Percentiles rank a stretch among this genome's conserved stretches.
Evolutionary conservation across 2,888 invertebrate species (phyloP).

Genomic region (Eristalis tenax): DNA sequence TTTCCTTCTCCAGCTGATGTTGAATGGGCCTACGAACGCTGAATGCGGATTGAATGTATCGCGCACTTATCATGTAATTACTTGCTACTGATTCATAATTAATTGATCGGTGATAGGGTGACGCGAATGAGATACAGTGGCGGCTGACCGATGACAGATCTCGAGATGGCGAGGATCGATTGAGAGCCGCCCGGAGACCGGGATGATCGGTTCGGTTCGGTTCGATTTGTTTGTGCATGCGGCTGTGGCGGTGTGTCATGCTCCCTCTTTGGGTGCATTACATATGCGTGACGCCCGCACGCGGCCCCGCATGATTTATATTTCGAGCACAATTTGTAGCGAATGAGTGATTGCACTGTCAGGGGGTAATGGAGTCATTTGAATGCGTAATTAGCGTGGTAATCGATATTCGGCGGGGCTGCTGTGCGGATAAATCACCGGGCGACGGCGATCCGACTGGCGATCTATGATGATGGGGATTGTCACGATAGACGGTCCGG

Average conservation of each 20-base stretch:
- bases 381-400: constrained; percentile 59
- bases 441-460: background rate
- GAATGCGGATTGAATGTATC: constrained; percentile 77
- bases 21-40: constrained; percentile 73
- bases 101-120: constrained; percentile 73
- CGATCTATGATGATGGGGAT: background rate
- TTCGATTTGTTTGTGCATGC: constrained; percentile 32
- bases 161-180: background rate
- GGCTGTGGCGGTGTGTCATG: constrained; percentile 50
- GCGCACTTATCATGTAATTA: constrained; percentile 78
- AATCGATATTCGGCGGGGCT: constrained; percentile 67
- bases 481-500: background rate
- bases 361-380: constrained; percentile 68
- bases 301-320: constrained; percentile 61
- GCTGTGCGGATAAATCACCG: constrained; percentile 52
- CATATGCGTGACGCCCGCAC: constrained; percentile 66
- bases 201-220: background rate
- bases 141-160: constrained; percentile 57
- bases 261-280: constrained; percentile 35
- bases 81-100: constrained; percentile 79
- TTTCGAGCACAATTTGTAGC: constrained; percentile 68
- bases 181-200: constrained; percentile 12
- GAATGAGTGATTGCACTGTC: constrained; percentile 71
- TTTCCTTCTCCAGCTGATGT: constrained; percentile 68
- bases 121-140: constrained; percentile 33